Base-by-base conservation (phyloP, 2,113 vertebrate species). In the Xyrauchen texanus region DNA sequence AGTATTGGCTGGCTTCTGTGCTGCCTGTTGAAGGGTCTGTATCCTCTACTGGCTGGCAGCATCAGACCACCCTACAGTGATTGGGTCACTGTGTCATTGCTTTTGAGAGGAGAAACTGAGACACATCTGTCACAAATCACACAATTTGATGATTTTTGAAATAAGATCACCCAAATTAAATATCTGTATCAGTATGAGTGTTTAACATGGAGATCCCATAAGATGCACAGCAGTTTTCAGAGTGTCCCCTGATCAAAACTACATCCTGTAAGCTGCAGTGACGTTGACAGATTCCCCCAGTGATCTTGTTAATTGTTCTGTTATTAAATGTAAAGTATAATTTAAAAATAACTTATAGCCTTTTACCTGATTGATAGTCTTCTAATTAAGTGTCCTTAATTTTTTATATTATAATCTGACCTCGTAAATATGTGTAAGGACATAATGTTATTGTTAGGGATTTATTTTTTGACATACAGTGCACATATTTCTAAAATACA, bases 1-100 rank as follows among this genome's bases (percentile, higher is more conserved):
- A 71, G 42, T 12, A n/a, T 72, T 42, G 61, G 55, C 9, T n/a
- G 15, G 12, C 21, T 64, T 65, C 73, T 76, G 16, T 51, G 21
- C 74, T 55, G 60, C 61, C 46, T 51, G 60, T 65, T 63, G 73
- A 64, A 76, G 73, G 73, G 73, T 76, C 61, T 76, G 58, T 74
- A 62, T 74, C 47, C 34, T 65, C 72, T 10, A 1, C 72, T 53
- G 62, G 13, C 74, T 66, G 16, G 62, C 13, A 4, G 74, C 62
- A 55, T 44, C 72, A 9, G 55, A 47, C 70, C 55, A 60, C 52
- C 69, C 44, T 16, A 74, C 60, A 45, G 49, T 65, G 74, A 76
- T 76, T 65, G 61, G 62, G 74, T 76, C 51, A 76, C 74, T 66
- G 74, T 76, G 74, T 76, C 74, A 76, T 74, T 74, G 60, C 46